Percentiles rank a stretch among this genome's conserved stretches.
These are phyloP conservation scores for Pogonomyrmex barbatus DNA, from an alignment of 1,140 invertebrate species.

Conservation along the genomic window DNA sequence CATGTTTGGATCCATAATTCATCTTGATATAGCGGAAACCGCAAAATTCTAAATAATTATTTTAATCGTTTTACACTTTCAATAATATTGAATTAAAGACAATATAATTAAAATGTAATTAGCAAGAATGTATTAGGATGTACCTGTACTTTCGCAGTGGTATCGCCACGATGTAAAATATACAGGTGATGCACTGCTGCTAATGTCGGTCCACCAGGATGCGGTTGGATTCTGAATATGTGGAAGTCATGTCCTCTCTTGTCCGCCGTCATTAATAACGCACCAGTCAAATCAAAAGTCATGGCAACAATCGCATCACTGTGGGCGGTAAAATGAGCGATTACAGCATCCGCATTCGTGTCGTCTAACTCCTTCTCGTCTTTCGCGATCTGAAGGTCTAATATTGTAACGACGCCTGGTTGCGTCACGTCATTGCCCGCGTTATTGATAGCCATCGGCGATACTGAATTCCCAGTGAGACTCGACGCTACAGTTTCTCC, in stretches of 20 bases:
- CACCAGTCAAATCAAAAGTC: slow-evolving; percentile 96
- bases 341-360: slow-evolving; percentile 88
- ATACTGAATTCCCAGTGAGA: slow-evolving; percentile 89
- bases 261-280: slow-evolving; percentile 96
- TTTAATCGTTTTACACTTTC: neutral
- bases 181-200: slow-evolving; percentile 98
- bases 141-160: slow-evolving; percentile 92
- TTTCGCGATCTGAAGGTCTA: slow-evolving; percentile 91
- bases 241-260: slow-evolving; percentile 98
- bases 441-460: slow-evolving; percentile 80
- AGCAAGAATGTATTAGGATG: neutral
- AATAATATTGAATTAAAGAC: neutral
- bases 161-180: slow-evolving; percentile 95
- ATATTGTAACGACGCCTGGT: slow-evolving; percentile 95
- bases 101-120: neutral
- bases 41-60: no score
- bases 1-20: no score
- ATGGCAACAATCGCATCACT: slow-evolving; percentile 95
- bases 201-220: slow-evolving; percentile 94
- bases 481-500: slow-evolving; percentile 97
- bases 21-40: no score
- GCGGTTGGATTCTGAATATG: slow-evolving; percentile 97
- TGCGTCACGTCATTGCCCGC: slow-evolving; percentile 87
- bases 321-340: slow-evolving; percentile 98
- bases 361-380: slow-evolving; percentile 87